Conservation (phyloP, 2,113 vertebrate genomes). For the Arothron firmamentum region DNA sequence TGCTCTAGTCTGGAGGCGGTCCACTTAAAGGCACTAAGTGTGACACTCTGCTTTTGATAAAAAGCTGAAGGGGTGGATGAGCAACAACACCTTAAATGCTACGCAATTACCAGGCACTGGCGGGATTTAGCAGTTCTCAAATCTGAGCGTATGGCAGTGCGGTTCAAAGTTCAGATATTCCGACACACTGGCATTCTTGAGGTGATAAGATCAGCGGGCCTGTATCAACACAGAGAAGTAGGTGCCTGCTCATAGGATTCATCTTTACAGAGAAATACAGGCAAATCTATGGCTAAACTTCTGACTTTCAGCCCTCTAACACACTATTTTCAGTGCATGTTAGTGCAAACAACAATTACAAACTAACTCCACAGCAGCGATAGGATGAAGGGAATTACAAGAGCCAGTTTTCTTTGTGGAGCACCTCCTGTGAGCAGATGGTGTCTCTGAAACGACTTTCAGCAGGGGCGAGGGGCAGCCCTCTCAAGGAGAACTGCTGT, state of each 20-base stretch:
- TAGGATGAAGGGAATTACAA: constrained; percentile 24
- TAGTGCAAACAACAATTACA: background rate
- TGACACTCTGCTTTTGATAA: constrained; percentile 47
- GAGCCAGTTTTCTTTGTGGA: constrained; percentile 28
- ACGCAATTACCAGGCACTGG: constrained; percentile 50
- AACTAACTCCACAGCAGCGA: background rate
- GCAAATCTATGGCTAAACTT: background rate
- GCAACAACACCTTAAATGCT: constrained; percentile 30
- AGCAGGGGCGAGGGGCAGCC: constrained; percentile 36
- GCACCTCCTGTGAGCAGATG: constrained; percentile 52
- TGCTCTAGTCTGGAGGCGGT: constrained; percentile 38
- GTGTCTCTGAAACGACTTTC: constrained; percentile 50
- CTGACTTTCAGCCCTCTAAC: background rate
- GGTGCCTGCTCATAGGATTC: constrained; percentile 24
- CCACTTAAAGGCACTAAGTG: constrained; percentile 59
- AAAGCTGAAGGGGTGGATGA: constrained; percentile 41
- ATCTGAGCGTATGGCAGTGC: constrained; percentile 31
- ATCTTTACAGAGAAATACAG: constrained; percentile 1
- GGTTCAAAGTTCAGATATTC: constrained; percentile 69
- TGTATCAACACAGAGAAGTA: constrained; percentile 59
- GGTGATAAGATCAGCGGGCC: constrained; percentile 68
- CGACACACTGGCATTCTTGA: constrained; percentile 71
- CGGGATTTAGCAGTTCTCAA: constrained; percentile 29
- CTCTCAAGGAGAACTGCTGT: constrained; percentile 64
- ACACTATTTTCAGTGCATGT: background rate